Evolutionary conservation across 2,113 vertebrate species (phyloP), one percentile per base, ranked within the genome.

Genomic region (Canis aureus): DNA sequence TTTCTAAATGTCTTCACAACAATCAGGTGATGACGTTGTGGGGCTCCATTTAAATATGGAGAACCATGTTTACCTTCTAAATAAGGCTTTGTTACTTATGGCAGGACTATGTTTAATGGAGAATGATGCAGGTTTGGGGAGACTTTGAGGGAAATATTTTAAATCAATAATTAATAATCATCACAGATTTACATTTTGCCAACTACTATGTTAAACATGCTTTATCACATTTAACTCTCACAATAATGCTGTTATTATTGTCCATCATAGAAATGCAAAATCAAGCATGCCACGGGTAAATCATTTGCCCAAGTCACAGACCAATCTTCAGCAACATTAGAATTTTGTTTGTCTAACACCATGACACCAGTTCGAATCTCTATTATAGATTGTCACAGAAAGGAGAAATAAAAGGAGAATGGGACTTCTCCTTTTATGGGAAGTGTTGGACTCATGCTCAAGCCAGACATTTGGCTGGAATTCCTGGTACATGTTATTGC

Each of bases 361-460:
- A 3, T 32, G 25, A 43, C 10, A 15, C 38, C 11, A 8, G 35
- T 5, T 80, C 38, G 35, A 69, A 12, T 11, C 20, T 81, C 49
- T 38, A 0, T 1, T 1, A 0, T 10, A 25, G 64, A 15, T 17
- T 35, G 22, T 32, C 1, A 15, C 5, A 16, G 27, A 9, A 67
- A 51, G 27, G 51, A 76, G 19, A 38, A 35, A 27, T 1, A 17
- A 35, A 9, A 27, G 17, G 19, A 64, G 20, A 38, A 80, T 2
- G 35, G 15, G 19, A 19, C 49, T n/a, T 32, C 60, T 43, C 43
- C 43, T 43, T 43, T 43, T 43, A 43, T 7, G 43, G 43, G 43
- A 5, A 13, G 16, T 57, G 15, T 22, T 49, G 60, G n/a, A 32
- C 25, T 67, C 23, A 6, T 1, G 4, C 60, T 38, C 10, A 57